Evolutionary conservation across 2,888 invertebrate genomes (phyloP).

Genomic region (Microplitis deprimator): DNA sequence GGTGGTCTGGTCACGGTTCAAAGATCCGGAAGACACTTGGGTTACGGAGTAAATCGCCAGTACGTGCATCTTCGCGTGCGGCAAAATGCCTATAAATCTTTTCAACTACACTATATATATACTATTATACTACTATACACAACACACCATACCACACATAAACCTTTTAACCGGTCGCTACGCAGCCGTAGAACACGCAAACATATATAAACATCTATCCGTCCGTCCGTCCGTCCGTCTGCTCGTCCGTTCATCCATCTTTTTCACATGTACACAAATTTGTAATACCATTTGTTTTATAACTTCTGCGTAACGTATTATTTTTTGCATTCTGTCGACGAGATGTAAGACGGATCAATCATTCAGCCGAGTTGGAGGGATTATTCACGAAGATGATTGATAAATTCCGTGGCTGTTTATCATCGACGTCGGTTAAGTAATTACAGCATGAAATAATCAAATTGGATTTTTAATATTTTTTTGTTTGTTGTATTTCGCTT

Average conservation of each 20-base stretch:
- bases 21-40: slow-evolving; percentile 53
- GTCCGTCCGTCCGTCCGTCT: not conserved
- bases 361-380: not conserved
- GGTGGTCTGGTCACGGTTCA: slow-evolving; percentile 53
- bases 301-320: not conserved
- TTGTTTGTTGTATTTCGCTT: not conserved
- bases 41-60: slow-evolving; percentile 49
- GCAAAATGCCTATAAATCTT: slow-evolving; percentile 51
- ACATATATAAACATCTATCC: slow-evolving; percentile 34
- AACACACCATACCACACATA: not conserved
- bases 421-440: slow-evolving; percentile 27
- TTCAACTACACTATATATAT: slow-evolving; percentile 22
- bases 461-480: slow-evolving; percentile 8
- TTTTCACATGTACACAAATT: slow-evolving; percentile 25
- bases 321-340: slow-evolving; percentile 22
- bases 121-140: not conserved
- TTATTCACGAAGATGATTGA: slow-evolving; percentile 11
- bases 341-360: slow-evolving; percentile 15
- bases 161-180: slow-evolving; percentile 42
- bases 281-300: slow-evolving; percentile 30
- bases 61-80: slow-evolving; percentile 51
- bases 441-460: slow-evolving; percentile 27
- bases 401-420: slow-evolving; percentile 5
- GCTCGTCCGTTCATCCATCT: slow-evolving; percentile 3
- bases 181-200: slow-evolving; percentile 51